Percentiles rank a stretch among this genome's conserved stretches.
These are phyloP conservation scores for Calonectris borealis DNA, from an alignment of 2,113 vertebrate genomes.

Conservation along the genomic window DNA sequence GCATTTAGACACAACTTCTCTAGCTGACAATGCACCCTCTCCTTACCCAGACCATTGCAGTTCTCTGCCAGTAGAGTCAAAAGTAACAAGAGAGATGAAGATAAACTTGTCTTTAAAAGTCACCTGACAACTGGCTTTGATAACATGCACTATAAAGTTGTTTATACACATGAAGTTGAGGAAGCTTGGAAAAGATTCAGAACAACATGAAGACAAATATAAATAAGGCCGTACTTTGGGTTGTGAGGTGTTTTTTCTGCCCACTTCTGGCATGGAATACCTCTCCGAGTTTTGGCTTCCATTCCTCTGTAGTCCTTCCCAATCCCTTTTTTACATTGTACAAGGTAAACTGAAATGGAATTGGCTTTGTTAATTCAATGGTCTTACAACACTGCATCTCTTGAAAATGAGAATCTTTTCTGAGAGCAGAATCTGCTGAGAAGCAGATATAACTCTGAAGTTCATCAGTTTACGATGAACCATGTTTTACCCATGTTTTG, in stretches of 20 bases:
- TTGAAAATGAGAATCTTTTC: not conserved
- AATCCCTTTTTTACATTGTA: slow-evolving; percentile 78
- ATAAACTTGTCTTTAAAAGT: not conserved
- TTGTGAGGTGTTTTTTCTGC: slow-evolving; percentile 72
- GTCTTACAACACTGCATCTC: not conserved
- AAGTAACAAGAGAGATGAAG: not conserved
- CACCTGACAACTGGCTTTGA: not conserved
- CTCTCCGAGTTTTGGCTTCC: slow-evolving; percentile 73
- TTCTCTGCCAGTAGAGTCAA: not conserved
- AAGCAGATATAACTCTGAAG: not conserved
- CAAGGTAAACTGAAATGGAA: slow-evolving; percentile 77
- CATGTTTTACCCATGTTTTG: not conserved
- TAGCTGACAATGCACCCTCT: not conserved
- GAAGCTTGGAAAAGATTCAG: not conserved
- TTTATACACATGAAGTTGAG: not conserved
- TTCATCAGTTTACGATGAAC: not conserved
- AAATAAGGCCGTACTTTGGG: slow-evolving; percentile 76
- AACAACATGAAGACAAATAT: not conserved
- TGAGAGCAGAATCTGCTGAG: no score
- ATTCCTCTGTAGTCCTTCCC: slow-evolving; percentile 87
- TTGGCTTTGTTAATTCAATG: not conserved
- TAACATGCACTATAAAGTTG: not conserved
- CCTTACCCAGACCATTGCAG: not conserved
- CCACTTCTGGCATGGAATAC: slow-evolving; percentile 83
- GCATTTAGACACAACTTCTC: not conserved